Percentiles rank a stretch among this genome's conserved stretches.
phyloP scores from a whole-genome alignment of 2,113 vertebrate species.

The Indicator maculatus region DNA sequence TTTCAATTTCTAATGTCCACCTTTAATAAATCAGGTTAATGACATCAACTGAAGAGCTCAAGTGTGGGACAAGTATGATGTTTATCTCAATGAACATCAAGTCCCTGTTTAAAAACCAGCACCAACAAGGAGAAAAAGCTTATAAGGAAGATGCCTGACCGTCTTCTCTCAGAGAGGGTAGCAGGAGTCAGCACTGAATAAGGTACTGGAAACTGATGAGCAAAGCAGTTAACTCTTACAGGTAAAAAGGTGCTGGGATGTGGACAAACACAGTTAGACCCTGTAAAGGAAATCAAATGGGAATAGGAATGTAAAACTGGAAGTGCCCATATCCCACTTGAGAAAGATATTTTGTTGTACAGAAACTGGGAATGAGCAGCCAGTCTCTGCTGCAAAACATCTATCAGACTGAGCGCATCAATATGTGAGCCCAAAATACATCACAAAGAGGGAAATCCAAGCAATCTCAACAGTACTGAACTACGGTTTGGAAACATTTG shows the following conservation, averaged over 20 bases:
- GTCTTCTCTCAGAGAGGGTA: background rate
- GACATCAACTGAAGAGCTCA: background rate
- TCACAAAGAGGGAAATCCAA: background rate
- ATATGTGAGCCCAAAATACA: background rate
- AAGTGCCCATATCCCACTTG: background rate
- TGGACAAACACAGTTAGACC: background rate
- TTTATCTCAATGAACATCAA: background rate
- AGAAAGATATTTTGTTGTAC: background rate
- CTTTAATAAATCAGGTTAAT: background rate
- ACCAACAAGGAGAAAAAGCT: background rate
- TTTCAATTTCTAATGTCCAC: background rate
- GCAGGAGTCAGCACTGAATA: background rate
- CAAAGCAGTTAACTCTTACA: background rate
- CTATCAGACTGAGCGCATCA: rapidly evolving
- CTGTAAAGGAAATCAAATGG: background rate
- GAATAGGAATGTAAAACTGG: background rate
- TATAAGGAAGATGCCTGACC: background rate
- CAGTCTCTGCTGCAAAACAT: background rate
- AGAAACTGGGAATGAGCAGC: background rate
- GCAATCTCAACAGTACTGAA: background rate
- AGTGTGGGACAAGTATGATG: background rate
- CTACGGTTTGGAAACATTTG: background rate
- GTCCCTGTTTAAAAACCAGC: background rate
- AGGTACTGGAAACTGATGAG: rapidly evolving
- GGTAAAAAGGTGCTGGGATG: background rate